Percentiles rank a stretch among this genome's conserved stretches.
Evolutionary conservation across 2,797 vertebrate genomes (phyloP).

Genomic region (Pipistrellus pygmaeus): DNA sequence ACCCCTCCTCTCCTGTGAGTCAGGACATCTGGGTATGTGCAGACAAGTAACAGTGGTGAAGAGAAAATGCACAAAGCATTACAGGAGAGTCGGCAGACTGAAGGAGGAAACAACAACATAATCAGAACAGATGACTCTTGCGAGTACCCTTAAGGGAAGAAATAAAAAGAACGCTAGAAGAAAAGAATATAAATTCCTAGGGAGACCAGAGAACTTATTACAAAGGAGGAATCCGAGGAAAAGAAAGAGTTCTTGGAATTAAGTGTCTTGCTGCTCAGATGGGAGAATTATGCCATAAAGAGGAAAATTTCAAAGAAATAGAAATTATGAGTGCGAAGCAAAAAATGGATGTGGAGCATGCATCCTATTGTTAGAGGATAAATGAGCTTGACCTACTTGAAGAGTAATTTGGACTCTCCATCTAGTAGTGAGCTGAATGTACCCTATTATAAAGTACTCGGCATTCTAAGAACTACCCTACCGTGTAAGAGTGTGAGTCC

Average conservation of each 20-base stretch:
- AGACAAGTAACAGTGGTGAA: neutral
- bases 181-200: slow-evolving; percentile 3
- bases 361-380: neutral
- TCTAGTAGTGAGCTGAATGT: neutral
- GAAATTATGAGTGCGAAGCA: neutral
- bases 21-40: neutral
- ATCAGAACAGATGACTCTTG: neutral
- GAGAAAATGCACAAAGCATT: neutral
- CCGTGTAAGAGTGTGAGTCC: neutral
- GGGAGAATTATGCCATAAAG: neutral
- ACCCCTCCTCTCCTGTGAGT: neutral
- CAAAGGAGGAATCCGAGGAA: slow-evolving; percentile 1
- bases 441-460: neutral
- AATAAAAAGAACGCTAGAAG: neutral
- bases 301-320: slow-evolving; percentile 43
- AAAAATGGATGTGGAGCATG: neutral
- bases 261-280: neutral
- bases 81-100: neutral
- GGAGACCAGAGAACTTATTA: slow-evolving; percentile 25
- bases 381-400: slow-evolving; percentile 23
- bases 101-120: neutral
- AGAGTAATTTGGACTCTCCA: slow-evolving; percentile 25
- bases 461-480: slow-evolving; percentile 15
- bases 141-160: neutral
- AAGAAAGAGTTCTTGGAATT: slow-evolving; percentile 52